phyloP scores from a whole-genome alignment of 1,140 invertebrate species.

The Pollicipes pollicipes region DNA sequence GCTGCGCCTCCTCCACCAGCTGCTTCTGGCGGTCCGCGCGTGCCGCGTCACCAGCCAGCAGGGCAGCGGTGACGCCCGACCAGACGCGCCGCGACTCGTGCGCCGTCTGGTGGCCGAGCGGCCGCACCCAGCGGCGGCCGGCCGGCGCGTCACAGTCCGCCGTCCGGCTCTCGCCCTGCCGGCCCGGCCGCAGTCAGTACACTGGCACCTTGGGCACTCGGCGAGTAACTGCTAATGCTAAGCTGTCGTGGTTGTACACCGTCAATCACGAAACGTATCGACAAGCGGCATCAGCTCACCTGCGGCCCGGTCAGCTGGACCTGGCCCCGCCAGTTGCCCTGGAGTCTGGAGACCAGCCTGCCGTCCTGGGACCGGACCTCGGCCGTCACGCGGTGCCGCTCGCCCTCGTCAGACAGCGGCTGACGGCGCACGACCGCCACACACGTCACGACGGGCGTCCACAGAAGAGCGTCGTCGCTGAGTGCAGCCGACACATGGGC shows the following conservation, averaged over 20 bases:
- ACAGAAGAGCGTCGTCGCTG: no score
- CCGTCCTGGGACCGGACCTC: slow-evolving; percentile 29
- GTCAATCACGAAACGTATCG: no score
- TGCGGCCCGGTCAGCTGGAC: slow-evolving; percentile 24
- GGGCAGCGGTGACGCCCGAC: slow-evolving; percentile 35
- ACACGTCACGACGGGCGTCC: no score
- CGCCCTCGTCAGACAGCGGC: slow-evolving; percentile 33
- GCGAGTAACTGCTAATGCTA: no score
- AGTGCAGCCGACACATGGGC: no score
- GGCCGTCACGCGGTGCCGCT: slow-evolving; percentile 29
- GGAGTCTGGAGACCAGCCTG: slow-evolving; percentile 27
- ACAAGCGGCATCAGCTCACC: background rate
- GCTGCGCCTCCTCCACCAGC: slow-evolving; percentile 34
- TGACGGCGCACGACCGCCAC: background rate
- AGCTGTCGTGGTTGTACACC: no score
- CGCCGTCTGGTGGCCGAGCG: slow-evolving; percentile 26
- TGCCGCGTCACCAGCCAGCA: slow-evolving; percentile 31
- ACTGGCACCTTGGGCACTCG: no score
- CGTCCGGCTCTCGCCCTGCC: slow-evolving; percentile 22
- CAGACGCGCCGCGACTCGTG: slow-evolving; percentile 36
- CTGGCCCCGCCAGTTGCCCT: slow-evolving; percentile 37
- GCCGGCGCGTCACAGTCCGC: slow-evolving; percentile 22
- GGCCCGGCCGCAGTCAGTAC: no score
- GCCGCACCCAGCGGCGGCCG: slow-evolving; percentile 29
- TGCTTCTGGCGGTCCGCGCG: slow-evolving; percentile 35